Conservation (phyloP, 2,888 invertebrate species). For the Chloroclystis v-ata region DNA sequence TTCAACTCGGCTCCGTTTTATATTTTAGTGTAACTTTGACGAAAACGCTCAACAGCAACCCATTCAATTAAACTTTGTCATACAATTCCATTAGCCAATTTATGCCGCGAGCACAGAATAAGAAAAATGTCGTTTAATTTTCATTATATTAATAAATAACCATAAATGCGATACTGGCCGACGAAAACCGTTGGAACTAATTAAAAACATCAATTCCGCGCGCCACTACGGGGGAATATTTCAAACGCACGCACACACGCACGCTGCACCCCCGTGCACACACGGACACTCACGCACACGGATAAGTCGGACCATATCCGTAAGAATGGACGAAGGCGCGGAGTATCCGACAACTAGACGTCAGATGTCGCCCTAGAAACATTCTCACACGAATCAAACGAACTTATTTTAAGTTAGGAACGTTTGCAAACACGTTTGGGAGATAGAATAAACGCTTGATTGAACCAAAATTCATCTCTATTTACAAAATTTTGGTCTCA, state of each 20-base stretch:
- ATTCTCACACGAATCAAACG: slow-evolving; percentile 2
- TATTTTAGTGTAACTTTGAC: slow-evolving; percentile 62
- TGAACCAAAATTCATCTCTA: too few relatives aligned
- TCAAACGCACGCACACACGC: slow-evolving; percentile 68
- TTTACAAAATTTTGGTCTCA: too few relatives aligned
- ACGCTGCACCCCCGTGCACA: slow-evolving; percentile 46
- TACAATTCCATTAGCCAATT: slow-evolving; percentile 22
- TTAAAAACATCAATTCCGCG: slow-evolving; percentile 77
- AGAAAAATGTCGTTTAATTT: slow-evolving; percentile 24
- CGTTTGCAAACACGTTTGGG: too few relatives aligned
- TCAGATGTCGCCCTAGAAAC: slow-evolving; percentile 17
- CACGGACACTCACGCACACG: slow-evolving; percentile 56
- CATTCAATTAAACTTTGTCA: slow-evolving; percentile 53
- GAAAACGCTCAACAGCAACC: slow-evolving; percentile 51
- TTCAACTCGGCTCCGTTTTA: slow-evolving; percentile 52
- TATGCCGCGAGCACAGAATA: slow-evolving; percentile 19
- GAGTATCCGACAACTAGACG: slow-evolving; percentile 36
- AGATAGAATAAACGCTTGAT: too few relatives aligned
- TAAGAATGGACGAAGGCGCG: slow-evolving; percentile 56
- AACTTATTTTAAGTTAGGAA: too few relatives aligned
- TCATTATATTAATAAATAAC: slow-evolving; percentile 52
- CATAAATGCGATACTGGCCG: slow-evolving; percentile 59
- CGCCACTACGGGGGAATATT: slow-evolving; percentile 69
- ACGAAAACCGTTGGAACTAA: slow-evolving; percentile 75
- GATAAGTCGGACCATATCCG: slow-evolving; percentile 72